Evolutionary conservation across 2,888 invertebrate genomes (phyloP).

Genomic region (Strigamia crassipes): DNA sequence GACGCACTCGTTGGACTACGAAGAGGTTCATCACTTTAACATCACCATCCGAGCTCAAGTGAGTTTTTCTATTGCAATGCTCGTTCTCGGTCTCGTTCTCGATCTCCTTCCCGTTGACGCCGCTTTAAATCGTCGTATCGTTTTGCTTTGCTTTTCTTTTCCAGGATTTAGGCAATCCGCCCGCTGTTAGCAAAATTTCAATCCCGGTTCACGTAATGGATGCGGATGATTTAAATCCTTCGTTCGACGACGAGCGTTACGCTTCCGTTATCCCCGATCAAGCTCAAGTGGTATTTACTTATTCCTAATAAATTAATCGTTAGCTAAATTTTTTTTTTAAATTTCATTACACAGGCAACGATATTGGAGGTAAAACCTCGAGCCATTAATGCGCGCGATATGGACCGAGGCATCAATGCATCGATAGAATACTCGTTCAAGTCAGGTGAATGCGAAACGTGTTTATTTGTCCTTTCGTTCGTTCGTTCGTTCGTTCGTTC

Average conservation of each 20-base stretch:
- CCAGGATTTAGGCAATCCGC: constrained; percentile 79
- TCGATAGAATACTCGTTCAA: constrained; percentile 73
- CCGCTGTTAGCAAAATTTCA: constrained; percentile 74
- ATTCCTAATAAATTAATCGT: too few relatives aligned
- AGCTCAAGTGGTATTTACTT: constrained; percentile 49
- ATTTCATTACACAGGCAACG: constrained; percentile 61
- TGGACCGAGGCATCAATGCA: constrained; percentile 77
- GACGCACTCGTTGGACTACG: constrained; percentile 80
- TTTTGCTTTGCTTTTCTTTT: constrained; percentile 55
- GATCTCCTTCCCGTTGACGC: too few relatives aligned
- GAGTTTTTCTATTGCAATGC: background rate
- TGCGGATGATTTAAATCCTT: constrained; percentile 90
- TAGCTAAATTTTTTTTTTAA: too few relatives aligned
- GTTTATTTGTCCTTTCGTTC: background rate
- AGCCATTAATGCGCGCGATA: constrained; percentile 67
- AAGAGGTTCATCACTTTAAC: constrained; percentile 76
- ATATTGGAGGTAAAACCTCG: constrained; percentile 64
- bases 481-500: too few relatives aligned
- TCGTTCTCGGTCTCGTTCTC: too few relatives aligned
- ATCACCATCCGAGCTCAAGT: constrained; percentile 69
- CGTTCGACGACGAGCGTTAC: constrained; percentile 76
- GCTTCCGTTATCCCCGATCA: constrained; percentile 67
- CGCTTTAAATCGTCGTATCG: background rate
- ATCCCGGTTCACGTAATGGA: constrained; percentile 80
- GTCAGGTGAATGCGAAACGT: constrained; percentile 56